These are phyloP conservation scores for Apamea monoglypha DNA, from an alignment of 2,888 invertebrate species.

Conservation along the genomic window DNA sequence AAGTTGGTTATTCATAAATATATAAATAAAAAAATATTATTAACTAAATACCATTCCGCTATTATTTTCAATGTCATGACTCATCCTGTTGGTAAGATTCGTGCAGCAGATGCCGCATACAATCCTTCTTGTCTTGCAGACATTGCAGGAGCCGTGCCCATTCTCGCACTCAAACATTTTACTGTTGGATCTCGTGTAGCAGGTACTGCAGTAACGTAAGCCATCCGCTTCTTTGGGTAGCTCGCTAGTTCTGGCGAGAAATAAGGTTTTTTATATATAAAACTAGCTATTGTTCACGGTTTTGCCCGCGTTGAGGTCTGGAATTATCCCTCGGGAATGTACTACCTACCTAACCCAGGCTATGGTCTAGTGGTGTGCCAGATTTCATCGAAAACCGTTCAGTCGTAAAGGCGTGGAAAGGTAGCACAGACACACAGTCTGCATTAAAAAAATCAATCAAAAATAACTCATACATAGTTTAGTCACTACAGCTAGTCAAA, in stretches of 20 bases:
- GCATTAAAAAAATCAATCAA: too few relatives aligned
- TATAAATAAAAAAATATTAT: too few relatives aligned
- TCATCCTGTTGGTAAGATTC: neutral
- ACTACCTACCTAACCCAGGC: neutral
- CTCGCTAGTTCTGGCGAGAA: neutral
- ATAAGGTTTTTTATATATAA: neutral
- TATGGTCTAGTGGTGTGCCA: neutral
- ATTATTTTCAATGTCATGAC: neutral
- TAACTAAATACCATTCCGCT: neutral
- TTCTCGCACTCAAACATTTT: neutral
- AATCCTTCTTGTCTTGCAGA: neutral
- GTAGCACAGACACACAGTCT: neutral
- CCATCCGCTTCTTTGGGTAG: neutral
- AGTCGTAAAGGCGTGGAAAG: neutral
- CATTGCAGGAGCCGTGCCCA: constrained; percentile 4
- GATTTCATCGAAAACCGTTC: neutral
- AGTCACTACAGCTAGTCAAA: too few relatives aligned
- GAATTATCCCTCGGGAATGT: neutral
- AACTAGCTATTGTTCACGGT: neutral
- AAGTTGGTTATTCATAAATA: too few relatives aligned
- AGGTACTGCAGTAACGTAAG: neutral
- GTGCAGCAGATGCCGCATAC: neutral
- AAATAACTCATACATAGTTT: too few relatives aligned
- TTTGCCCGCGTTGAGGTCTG: neutral
- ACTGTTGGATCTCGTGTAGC: neutral